Conservation (phyloP, 1,140 invertebrate species). For the Papilio dardanus region DNA sequence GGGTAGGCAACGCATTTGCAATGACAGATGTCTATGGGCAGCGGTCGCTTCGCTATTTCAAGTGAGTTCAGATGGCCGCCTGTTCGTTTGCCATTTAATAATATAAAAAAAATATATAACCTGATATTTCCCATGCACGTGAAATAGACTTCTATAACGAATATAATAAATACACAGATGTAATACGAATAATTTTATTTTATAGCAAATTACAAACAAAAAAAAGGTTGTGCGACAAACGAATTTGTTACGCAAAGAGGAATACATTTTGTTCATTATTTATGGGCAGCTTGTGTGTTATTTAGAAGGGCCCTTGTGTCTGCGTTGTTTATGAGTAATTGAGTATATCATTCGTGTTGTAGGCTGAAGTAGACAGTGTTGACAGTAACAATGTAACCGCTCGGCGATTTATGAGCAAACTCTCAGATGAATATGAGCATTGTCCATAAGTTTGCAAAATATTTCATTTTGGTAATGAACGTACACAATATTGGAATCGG, state of each 20-base stretch:
- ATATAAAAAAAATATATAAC: too few relatives aligned
- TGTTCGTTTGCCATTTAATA: too few relatives aligned
- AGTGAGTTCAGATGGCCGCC: too few relatives aligned
- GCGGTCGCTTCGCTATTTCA: too few relatives aligned
- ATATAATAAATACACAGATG: not conserved
- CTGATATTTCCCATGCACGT: not conserved
- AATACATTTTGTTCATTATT: constrained; percentile 35
- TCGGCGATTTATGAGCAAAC: not conserved
- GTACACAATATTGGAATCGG: too few relatives aligned
- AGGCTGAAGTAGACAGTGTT: constrained; percentile 14
- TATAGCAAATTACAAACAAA: constrained; percentile 49
- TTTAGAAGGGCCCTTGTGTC: constrained; percentile 40
- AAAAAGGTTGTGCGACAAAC: constrained; percentile 38
- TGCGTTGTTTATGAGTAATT: constrained; percentile 45
- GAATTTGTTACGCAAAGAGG: constrained; percentile 44
- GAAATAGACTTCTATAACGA: constrained; percentile 4
- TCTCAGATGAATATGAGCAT: not conserved
- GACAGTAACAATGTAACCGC: constrained; percentile 15
- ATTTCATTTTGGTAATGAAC: too few relatives aligned
- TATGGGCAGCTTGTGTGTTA: constrained; percentile 36
- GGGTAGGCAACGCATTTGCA: too few relatives aligned
- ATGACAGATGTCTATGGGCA: too few relatives aligned
- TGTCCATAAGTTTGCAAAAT: not conserved
- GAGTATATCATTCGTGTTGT: constrained; percentile 21
- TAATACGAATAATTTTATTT: constrained; percentile 37